Evolutionary conservation across 1,140 invertebrate genomes (phyloP).

Genomic region (Anastrepha obliqua): DNA sequence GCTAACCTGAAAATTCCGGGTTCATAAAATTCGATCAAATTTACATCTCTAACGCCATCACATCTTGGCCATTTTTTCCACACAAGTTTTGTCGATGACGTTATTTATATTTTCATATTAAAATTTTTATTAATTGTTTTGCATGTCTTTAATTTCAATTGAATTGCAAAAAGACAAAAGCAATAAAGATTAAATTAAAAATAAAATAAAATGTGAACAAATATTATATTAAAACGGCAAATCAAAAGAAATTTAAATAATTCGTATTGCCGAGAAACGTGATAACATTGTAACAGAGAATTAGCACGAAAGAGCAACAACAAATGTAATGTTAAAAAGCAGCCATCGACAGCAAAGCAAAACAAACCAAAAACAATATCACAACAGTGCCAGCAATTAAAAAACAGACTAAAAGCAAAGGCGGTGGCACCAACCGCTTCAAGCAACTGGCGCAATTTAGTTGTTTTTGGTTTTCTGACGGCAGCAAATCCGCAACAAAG

Average conservation of each 20-base stretch:
- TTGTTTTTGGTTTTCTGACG: not conserved
- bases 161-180: not conserved
- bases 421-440: not conserved
- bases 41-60: not conserved
- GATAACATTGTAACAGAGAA: not conserved
- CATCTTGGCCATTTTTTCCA: not conserved
- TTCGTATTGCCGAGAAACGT: constrained; percentile 19
- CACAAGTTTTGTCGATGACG: not conserved
- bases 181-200: not conserved
- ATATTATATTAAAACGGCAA: not conserved
- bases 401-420: not conserved
- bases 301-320: not conserved
- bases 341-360: not conserved
- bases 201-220: not conserved
- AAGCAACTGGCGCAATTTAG: not conserved
- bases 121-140: not conserved
- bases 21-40: too few relatives aligned
- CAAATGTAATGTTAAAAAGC: constrained; percentile 6
- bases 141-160: not conserved
- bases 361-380: not conserved
- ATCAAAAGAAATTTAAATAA: constrained; percentile 27
- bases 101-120: not conserved
- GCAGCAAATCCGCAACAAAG: constrained; percentile 24
- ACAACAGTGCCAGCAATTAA: not conserved
- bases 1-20: too few relatives aligned